Percentiles rank a stretch among this genome's conserved stretches.
Evolutionary conservation across 2,113 vertebrate species (phyloP).

Genomic region (Lepidothrix coronata): DNA sequence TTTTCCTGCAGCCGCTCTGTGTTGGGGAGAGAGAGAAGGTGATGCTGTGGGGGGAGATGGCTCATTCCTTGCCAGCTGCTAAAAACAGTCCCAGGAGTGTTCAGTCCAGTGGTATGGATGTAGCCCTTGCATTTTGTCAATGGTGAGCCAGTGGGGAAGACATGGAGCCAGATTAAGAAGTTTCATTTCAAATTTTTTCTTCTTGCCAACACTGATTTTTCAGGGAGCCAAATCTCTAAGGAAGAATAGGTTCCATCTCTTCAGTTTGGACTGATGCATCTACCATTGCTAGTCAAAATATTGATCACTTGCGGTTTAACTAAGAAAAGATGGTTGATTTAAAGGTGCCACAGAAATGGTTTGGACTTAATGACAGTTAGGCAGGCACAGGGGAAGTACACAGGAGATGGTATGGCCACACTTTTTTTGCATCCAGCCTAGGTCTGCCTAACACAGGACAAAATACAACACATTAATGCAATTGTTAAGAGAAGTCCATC

Average conservation of each 20-base stretch:
- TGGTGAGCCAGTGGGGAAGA: not conserved
- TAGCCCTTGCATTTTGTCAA: not conserved
- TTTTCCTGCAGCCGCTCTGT: not conserved
- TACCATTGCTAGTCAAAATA: not conserved
- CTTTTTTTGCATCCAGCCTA: not conserved
- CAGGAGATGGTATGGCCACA: not conserved
- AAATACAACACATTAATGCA: not conserved
- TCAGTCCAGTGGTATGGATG: not conserved
- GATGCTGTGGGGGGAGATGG: not conserved
- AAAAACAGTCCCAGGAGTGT: rapidly evolving
- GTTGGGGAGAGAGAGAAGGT: not conserved
- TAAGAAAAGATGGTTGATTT: not conserved
- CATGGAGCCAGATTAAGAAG: not conserved
- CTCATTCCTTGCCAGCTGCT: not conserved
- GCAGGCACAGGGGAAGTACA: not conserved
- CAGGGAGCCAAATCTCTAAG: not conserved
- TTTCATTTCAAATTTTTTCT: not conserved
- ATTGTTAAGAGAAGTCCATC: not conserved
- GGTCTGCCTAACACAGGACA: not conserved
- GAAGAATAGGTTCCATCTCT: not conserved
- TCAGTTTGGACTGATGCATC: not conserved
- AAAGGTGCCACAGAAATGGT: not conserved
- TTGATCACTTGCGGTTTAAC: not conserved
- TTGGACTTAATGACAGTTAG: not conserved
- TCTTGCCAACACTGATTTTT: not conserved